Conservation (phyloP, 2,113 vertebrate genomes). For the Myxocyprinus asiaticus region DNA sequence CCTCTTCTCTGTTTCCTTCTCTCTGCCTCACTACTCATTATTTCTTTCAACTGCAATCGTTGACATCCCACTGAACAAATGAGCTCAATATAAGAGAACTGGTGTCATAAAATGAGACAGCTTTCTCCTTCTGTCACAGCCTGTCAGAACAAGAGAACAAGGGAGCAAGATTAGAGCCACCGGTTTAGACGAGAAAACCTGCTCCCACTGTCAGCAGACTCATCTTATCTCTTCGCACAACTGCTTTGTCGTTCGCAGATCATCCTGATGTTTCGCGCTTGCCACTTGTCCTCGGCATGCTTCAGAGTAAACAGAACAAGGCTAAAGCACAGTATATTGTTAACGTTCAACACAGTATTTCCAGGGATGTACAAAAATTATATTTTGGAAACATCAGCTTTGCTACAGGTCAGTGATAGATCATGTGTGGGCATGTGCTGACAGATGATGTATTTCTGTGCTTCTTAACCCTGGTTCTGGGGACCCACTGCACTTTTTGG, state of each 20-base stretch:
- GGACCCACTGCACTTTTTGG: no score
- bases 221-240: not conserved
- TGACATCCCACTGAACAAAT: slow-evolving; percentile 28
- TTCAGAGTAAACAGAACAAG: not conserved
- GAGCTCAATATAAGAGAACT: slow-evolving; percentile 13
- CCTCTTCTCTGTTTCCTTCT: not conserved
- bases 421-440: not conserved
- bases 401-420: slow-evolving; percentile 2
- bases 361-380: not conserved
- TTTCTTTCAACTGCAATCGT: not conserved
- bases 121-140: not conserved
- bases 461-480: no score
- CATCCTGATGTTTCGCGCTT: not conserved
- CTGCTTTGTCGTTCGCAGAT: slow-evolving; percentile 1
- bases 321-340: not conserved
- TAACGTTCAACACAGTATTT: not conserved
- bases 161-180: slow-evolving; percentile 37
- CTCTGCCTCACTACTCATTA: slow-evolving; percentile 7
- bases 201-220: not conserved
- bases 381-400: not conserved
- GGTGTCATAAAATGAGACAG: slow-evolving; percentile 15
- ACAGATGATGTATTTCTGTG: not conserved
- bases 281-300: not conserved
- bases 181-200: slow-evolving; percentile 11
- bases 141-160: slow-evolving; percentile 40